phyloP scores from a whole-genome alignment of 2,797 vertebrate genomes.

The Uromys caudimaculatus region DNA sequence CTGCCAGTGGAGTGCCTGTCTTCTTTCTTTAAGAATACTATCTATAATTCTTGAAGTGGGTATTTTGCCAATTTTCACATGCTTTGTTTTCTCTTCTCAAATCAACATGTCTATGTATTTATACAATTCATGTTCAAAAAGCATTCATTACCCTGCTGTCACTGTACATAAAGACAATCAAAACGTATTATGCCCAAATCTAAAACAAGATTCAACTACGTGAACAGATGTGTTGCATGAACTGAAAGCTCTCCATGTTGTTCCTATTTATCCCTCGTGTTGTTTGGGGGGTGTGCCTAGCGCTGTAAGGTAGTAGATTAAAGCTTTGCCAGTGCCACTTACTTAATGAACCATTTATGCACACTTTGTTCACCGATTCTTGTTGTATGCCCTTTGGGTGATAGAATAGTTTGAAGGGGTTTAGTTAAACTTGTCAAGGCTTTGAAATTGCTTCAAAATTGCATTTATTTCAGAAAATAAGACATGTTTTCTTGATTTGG shows the following conservation, averaged over 20 bases:
- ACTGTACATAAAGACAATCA: slow-evolving; percentile 66
- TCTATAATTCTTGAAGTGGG: slow-evolving; percentile 69
- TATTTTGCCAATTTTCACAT: slow-evolving; percentile 79
- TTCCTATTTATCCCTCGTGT: slow-evolving; percentile 62
- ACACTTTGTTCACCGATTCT: slow-evolving; percentile 50
- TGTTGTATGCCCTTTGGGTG: slow-evolving; percentile 57
- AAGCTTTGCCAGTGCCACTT: slow-evolving; percentile 48
- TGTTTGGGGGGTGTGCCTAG: slow-evolving; percentile 53
- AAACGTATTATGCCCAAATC: slow-evolving; percentile 67
- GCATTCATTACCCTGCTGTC: slow-evolving; percentile 70
- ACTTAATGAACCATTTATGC: slow-evolving; percentile 65
- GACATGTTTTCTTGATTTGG: slow-evolving; percentile 51
- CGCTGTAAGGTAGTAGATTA: slow-evolving; percentile 49
- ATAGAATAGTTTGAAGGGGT: slow-evolving; percentile 64
- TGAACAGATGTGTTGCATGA: slow-evolving; percentile 69
- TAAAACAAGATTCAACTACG: slow-evolving; percentile 63
- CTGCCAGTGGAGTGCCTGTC: slow-evolving; percentile 56
- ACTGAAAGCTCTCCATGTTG: slow-evolving; percentile 48
- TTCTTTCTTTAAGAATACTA: slow-evolving; percentile 65
- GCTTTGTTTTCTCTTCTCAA: slow-evolving; percentile 78
- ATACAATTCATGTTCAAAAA: slow-evolving; percentile 74
- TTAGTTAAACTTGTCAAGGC: slow-evolving; percentile 52
- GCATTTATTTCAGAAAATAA: slow-evolving; percentile 52
- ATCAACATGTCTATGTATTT: slow-evolving; percentile 79
- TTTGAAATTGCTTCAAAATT: slow-evolving; percentile 56